Evolutionary conservation across 2,113 vertebrate species (phyloP).

Genomic region (Todiramphus saurophagus): DNA sequence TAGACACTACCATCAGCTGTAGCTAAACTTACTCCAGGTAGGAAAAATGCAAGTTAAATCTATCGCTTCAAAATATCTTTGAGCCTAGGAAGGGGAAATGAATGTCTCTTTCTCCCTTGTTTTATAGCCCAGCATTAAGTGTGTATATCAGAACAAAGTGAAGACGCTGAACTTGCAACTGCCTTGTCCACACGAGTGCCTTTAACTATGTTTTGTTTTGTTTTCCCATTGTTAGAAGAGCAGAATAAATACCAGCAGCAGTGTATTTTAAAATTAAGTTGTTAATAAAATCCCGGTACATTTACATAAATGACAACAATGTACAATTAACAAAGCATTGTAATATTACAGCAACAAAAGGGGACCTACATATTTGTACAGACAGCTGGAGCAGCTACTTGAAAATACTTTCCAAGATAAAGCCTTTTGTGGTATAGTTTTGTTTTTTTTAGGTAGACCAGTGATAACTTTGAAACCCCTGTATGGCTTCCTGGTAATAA

Average conservation of each 20-base stretch:
- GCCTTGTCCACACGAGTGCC: background rate
- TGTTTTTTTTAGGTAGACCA: conserved; percentile 2
- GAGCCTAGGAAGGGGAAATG: background rate
- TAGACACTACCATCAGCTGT: background rate
- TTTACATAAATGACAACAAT: conserved; percentile 79
- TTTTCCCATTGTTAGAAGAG: background rate
- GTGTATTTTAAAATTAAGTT: conserved; percentile 72
- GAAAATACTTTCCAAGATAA: conserved; percentile 73
- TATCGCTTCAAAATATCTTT: background rate
- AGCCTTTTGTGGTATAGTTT: conserved; percentile 9
- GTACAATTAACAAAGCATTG: conserved; percentile 76
- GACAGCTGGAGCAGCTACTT: conserved; percentile 67
- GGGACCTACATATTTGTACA: conserved; percentile 71
- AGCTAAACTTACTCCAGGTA: background rate
- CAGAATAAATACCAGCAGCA: background rate
- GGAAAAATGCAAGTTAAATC: background rate
- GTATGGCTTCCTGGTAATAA: conserved; percentile 64
- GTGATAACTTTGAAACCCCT: background rate
- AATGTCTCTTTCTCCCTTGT: background rate
- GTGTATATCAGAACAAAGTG: background rate
- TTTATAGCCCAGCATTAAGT: background rate
- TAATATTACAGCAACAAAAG: conserved; percentile 78
- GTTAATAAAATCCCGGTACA: conserved; percentile 80
- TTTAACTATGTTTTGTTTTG: background rate
- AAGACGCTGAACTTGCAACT: background rate